These are phyloP conservation scores for Adela reaumurella DNA, from an alignment of 2,888 invertebrate genomes.

Conservation along the genomic window DNA sequence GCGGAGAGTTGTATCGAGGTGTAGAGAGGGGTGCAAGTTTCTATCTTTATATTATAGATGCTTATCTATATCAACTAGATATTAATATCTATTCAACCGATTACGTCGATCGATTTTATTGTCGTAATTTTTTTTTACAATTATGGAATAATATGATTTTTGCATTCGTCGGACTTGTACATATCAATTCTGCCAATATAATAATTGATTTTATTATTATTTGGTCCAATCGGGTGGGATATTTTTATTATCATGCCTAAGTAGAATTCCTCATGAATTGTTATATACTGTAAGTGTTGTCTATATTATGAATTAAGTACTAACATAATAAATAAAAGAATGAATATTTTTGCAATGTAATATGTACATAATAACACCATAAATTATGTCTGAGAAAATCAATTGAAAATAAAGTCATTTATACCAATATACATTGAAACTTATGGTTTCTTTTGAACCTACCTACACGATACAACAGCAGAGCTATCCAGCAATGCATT, in stretches of 20 bases:
- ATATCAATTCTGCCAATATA: neutral
- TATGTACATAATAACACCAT: conserved; percentile 39
- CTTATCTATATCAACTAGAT: neutral
- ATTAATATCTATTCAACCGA: neutral
- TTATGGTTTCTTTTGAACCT: neutral
- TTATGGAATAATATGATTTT: neutral
- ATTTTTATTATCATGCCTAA: neutral
- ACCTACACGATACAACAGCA: too few relatives aligned
- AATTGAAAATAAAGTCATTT: conserved; percentile 7
- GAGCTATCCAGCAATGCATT: too few relatives aligned
- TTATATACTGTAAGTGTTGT: neutral
- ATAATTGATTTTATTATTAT: neutral
- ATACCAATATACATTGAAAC: neutral
- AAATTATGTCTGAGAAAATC: conserved; percentile 52
- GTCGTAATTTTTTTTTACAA: neutral
- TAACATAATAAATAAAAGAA: conserved; percentile 35
- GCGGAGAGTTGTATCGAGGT: too few relatives aligned
- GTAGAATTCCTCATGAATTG: neutral
- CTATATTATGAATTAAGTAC: neutral
- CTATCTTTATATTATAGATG: neutral
- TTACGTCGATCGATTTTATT: neutral
- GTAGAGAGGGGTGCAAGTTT: neutral
- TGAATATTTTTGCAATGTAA: conserved; percentile 57
- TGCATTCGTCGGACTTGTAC: neutral
- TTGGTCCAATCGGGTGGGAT: neutral